Evolutionary conservation across 2,113 vertebrate species (phyloP), one percentile per base, ranked within the genome.

Genomic region (Lipotes vexillifer): DNA sequence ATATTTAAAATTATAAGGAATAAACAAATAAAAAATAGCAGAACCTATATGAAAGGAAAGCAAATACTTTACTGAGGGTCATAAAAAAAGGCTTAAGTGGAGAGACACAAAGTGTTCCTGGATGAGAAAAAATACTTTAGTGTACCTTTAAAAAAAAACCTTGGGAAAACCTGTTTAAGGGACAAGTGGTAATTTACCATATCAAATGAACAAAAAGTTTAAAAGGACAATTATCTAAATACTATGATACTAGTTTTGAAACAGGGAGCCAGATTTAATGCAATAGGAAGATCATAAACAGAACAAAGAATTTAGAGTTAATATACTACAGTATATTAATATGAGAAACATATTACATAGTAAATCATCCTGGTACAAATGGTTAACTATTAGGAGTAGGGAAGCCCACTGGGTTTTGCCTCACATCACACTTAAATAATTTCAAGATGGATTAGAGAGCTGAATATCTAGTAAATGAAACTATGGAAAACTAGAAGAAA

Each of bases 201-300:
- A 92, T 74, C 36, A 95, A 92, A 66, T 65, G 57, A 38, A 36
- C 72, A 66, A 66, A 59, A 9, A 90, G 65, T 66, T 82, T 75
- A 65, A 75, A 92, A 41, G 66, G 74, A 74, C 31, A 88, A 59
- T 92, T 92, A 65, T 57, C 87, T 55, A 82, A 83, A 92, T 95
- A 87, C 63, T 78, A 2, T 80, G 63, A 36, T 81, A 31, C 44
- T 82, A 88, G 31, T 66, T 93, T 21, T 88, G 59, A 75, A 88
- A 74, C 59, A 72, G 38, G 66, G 59, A 92, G 46, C 38, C 75
- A 82, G 75, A 88, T 74, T 74, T 87, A 75, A 74, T 68, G 25
- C 23, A 71, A 44, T 74, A 49, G 31, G 36, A 82, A 82, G 66
- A 41, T 92, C 75, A 88, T 46, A 66, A 88, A 82, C 36, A 84